Base-by-base conservation (phyloP, 2,797 vertebrate species). In the Monodelphis domestica region DNA sequence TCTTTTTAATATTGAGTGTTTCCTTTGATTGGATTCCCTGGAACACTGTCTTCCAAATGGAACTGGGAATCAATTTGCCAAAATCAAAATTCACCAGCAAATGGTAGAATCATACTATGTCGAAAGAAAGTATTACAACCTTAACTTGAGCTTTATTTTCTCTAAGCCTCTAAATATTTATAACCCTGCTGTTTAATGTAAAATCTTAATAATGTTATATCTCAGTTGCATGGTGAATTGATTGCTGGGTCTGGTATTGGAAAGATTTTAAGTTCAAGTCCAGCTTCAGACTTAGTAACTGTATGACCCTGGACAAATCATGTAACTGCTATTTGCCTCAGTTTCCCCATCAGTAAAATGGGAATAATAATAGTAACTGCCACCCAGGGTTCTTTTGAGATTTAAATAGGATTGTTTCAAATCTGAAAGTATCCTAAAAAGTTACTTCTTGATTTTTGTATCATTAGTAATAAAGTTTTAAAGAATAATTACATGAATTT, bases 21-120 rank as follows among this genome's bases (percentile, higher is more conserved):
- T 93, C 33, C 54, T 91, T 94, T 92, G 12, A 2, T 33, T 89
- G 63, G 63, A 57, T 88, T 93, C 50, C 50, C 91, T 87, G 0
- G 59, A 94, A 55, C 6, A 30, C 56, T 87, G 1, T 90, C 28
- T 30, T 15, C 26, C 95, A 70, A 63, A 55, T 96, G 26, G 29
- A 94, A 91, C 91, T 93, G 56, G 45, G 4, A 26, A 92, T 92
- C 45, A 91, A 15, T 91, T 91, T 57, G 89, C 78, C 63, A 92
- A 90, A 3, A 70, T 94, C 93, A 93, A 93, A 91, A 89, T 94
- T 50, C 91, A 89, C 89, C 94, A 91, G 10, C 88, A 95, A 59
- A 10, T 89, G 11, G 29, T 93, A 29, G 38, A 93, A 21, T 91
- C 52, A 53, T 52, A 52, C 52, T 89, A 17, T 94, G 92, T 2